These are phyloP conservation scores for Nomada fabriciana DNA, from an alignment of 2,888 invertebrate species.

Conservation along the genomic window DNA sequence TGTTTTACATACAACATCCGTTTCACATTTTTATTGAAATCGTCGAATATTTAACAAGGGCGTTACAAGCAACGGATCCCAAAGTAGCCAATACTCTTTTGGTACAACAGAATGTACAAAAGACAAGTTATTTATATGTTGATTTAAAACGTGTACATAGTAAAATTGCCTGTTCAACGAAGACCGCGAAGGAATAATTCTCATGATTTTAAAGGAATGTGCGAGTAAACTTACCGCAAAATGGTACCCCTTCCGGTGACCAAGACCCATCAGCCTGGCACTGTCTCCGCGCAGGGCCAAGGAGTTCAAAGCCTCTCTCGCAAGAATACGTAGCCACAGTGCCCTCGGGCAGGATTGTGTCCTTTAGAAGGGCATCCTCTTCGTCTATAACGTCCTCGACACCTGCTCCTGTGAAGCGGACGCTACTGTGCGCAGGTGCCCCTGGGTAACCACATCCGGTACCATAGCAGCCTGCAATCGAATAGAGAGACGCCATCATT, in stretches of 20 bases:
- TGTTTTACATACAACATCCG: slow-evolving; percentile 15
- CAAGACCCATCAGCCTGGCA: slow-evolving; percentile 91
- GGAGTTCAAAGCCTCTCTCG: slow-evolving; percentile 94
- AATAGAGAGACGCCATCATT: slow-evolving; percentile 28
- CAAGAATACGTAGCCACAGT: slow-evolving; percentile 93
- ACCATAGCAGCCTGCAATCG: slow-evolving; percentile 66
- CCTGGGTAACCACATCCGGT: slow-evolving; percentile 93
- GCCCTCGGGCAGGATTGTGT: slow-evolving; percentile 85
- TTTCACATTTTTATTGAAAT: neutral
- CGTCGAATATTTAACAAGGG: neutral
- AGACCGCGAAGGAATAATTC: neutral
- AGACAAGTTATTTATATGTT: neutral
- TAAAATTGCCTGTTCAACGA: neutral
- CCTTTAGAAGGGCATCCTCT: slow-evolving; percentile 85
- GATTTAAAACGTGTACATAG: neutral
- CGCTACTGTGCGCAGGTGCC: slow-evolving; percentile 93
- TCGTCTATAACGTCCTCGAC: slow-evolving; percentile 82
- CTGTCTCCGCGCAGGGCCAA: slow-evolving; percentile 93
- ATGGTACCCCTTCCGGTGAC: slow-evolving; percentile 96
- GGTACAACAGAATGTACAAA: neutral
- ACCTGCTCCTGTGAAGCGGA: slow-evolving; percentile 88
- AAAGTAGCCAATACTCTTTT: neutral
- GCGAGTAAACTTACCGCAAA: slow-evolving; percentile 92
- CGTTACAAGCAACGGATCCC: neutral
- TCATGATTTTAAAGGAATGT: neutral